Evolutionary conservation across 2,888 invertebrate species (phyloP), one percentile per base, ranked within the genome.

Genomic region (Scrobipalpa atriplicella): DNA sequence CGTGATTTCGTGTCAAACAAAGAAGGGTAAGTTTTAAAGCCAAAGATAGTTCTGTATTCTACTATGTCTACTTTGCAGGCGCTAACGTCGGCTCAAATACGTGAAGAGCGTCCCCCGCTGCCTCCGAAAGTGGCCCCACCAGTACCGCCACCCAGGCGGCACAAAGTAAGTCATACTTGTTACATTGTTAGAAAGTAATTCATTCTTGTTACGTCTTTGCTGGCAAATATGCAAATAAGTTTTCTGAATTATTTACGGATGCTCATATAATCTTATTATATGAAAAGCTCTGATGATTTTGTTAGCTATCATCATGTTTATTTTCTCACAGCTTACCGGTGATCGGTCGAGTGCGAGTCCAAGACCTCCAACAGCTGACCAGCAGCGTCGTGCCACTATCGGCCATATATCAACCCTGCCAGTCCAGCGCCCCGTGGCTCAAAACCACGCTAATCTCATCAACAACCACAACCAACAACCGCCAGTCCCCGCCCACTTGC

Each of bases 141-240:
- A 0, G 92, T 93, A 29, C 93, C 93, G 3, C 93, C 93, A 47
- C 93, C 93, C 67, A 84, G 93, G 68, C 82, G 90, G 78, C 87
- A 93, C 75, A 93, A 93, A 86, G 93, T 89, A 78, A 47, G 58
- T 38, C 21, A 19, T 21, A 29, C 29, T 29, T 29, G 5, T n/a
- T n/a, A n/a, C n/a, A n/a, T n/a, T n/a, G n/a, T n/a, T n/a, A n/a
- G n/a, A 93, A 93, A 86, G 93, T 89, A 78, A 47, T 38, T 38
- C 21, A 19, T 21, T 3, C 29, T 29, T 29, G 5, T 54, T 1
- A 21, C 21, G 18, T 21, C 10, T 54, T 54, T 54, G 21, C 47
- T 29, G 29, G 29, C 2, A 29, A 29, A 29, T 29, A 29, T 29
- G 29, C 29, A 29, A 29, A 29, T 29, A 29, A 29, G 5, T 29